Evolutionary conservation across 2,113 vertebrate genomes (phyloP), one percentile per base, ranked within the genome.

Genomic region (Phrynocephalus versicolor): DNA sequence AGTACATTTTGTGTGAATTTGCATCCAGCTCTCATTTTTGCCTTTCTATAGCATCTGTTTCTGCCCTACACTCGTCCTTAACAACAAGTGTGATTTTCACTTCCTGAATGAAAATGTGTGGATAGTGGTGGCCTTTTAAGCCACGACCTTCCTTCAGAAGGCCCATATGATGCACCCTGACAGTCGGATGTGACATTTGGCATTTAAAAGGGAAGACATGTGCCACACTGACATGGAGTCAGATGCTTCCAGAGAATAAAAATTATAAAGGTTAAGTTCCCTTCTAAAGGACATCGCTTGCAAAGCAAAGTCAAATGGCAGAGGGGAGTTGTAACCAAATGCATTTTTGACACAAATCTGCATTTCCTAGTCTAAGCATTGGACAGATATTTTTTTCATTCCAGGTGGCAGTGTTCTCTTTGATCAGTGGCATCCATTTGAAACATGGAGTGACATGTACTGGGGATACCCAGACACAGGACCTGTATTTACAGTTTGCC

Each of bases 361-460:
- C 89, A 85, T 39, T 77, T 37, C 88, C 87, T 35, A 14, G 88
- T 94, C 35, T 94, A 71, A 90, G 94, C 89, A 85, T 81, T 83
- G 75, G 79, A 19, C 55, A 79, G 33, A 69, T 30, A 27, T 33
- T 78, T 91, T n/a, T 90, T 82, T 90, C 58, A 88, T 83, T 83
- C 41, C 75, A 88, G 71, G 67, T 35, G 2, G 0, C 74, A 41
- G 60, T 80, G 86, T 88, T 87, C 69, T 57, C 85, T 94, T 95
- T 93, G 67, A 89, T 95, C 93, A 94, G 62, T 85, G 88, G 87
- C 57, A 92, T 83, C 75, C 45, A 65, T 79, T 74, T 90, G 88
- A 85, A 91, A 79, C 89, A 81, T 70, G 72, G 35, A 81, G 89
- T 1, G 14, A 89, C 84, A 80, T 45, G 76, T 58, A 84, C 9